A percentile compares a stretch with the other conserved stretches of the same genome.
Evolutionary conservation across 2,888 invertebrate genomes (phyloP).

Genomic region (Phalangium opilio): DNA sequence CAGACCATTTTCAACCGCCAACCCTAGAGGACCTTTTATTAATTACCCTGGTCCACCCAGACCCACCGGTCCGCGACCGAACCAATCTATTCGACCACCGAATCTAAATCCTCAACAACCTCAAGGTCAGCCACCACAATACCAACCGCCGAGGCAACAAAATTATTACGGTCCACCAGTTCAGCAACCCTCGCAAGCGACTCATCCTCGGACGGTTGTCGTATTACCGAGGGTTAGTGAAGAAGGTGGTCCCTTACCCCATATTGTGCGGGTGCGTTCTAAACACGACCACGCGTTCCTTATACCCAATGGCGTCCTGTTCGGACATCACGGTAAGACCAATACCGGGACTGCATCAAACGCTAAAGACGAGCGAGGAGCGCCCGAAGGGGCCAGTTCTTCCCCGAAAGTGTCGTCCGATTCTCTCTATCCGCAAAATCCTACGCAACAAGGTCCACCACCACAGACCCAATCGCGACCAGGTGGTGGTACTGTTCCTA

Average conservation of each 20-base stretch:
- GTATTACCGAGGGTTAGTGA: background rate
- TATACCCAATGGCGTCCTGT: background rate
- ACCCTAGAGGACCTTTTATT: conserved; percentile 30
- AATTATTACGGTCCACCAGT: background rate
- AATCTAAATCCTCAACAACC: background rate
- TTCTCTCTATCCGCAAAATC: background rate
- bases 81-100: background rate
- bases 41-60: conserved; percentile 39
- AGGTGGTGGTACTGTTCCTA: too few species aligned
- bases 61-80: background rate
- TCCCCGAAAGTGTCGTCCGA: conserved; percentile 38
- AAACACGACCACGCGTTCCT: background rate
- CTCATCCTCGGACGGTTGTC: background rate
- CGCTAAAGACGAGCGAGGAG: conserved; percentile 47
- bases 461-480: too few species aligned
- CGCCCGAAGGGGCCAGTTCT: conserved; percentile 57
- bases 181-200: background rate
- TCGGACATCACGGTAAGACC: background rate
- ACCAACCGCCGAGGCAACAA: background rate
- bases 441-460: too few species aligned
- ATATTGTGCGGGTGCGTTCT: background rate
- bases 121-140: background rate
- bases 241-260: background rate
- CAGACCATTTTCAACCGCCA: conserved; percentile 30
- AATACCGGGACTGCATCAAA: background rate